phyloP scores from a whole-genome alignment of 2,797 vertebrate species.

The Rhinogobio ventralis region DNA sequence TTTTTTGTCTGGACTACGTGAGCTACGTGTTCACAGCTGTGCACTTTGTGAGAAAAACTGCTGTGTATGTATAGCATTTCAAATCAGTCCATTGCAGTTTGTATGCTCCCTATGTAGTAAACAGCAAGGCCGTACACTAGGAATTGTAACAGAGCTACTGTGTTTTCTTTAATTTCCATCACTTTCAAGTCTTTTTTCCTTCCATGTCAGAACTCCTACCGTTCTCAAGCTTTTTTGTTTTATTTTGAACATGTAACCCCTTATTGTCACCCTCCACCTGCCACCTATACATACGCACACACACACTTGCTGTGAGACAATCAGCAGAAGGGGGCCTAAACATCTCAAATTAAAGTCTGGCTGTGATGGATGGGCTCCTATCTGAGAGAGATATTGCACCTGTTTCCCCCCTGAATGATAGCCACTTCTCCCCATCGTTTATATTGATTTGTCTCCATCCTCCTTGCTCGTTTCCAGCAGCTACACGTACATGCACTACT shows the following conservation, averaged over 20 bases:
- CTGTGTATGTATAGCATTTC: background rate
- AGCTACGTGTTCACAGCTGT: background rate
- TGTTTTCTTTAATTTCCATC: background rate
- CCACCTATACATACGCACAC: conserved; percentile 1
- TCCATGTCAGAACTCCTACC: background rate
- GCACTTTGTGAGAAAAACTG: background rate
- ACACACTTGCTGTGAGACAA: conserved; percentile 65
- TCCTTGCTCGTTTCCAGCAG: conserved; percentile 38
- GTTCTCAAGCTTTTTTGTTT: conserved; percentile 2
- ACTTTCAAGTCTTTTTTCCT: conserved; percentile 13
- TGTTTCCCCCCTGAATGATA: conserved; percentile 75
- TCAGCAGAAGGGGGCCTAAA: conserved; percentile 77
- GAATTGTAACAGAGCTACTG: background rate
- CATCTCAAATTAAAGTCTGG: conserved; percentile 79
- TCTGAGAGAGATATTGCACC: conserved; percentile 78
- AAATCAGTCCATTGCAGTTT: background rate
- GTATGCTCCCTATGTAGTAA: background rate
- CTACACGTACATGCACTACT: conserved; percentile 1
- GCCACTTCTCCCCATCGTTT: conserved; percentile 78
- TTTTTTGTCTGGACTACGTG: no score
- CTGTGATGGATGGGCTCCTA: conserved; percentile 79
- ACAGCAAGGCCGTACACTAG: background rate
- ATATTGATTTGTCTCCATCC: conserved; percentile 77
- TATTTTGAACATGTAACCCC: conserved; percentile 21
- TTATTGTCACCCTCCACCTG: conserved; percentile 10